Evolutionary conservation across 2,113 vertebrate genomes (phyloP).

Genomic region (mouse (Mus musculus)): GRCm39 chr3:68014001-68014500

Average conservation of each 20-base stretch:
- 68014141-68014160: slow-evolving; percentile 67
- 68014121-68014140: slow-evolving; percentile 80
- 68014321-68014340: slow-evolving; percentile 62
- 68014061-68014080: slow-evolving; percentile 22
- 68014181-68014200: slow-evolving; percentile 76
- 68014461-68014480: neutral
- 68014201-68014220: slow-evolving; percentile 75
- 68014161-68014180: slow-evolving; percentile 78
- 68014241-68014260: slow-evolving; percentile 75
- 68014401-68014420: neutral
- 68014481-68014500: neutral
- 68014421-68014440: neutral
- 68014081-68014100: slow-evolving; percentile 74
- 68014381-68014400: neutral
- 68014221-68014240: slow-evolving; percentile 73
- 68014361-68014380: slow-evolving; percentile 63
- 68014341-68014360: slow-evolving; percentile 71
- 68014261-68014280: slow-evolving; percentile 77
- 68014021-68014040: slow-evolving; percentile 42
- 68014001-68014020: neutral
- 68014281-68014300: slow-evolving; percentile 72
- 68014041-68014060: slow-evolving; percentile 50
- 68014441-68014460: neutral
- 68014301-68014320: slow-evolving; percentile 73
- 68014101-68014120: slow-evolving; percentile 64